These are phyloP conservation scores for Pomacea maculata DNA, from an alignment of 1,140 invertebrate genomes.

Conservation along the genomic window DNA sequence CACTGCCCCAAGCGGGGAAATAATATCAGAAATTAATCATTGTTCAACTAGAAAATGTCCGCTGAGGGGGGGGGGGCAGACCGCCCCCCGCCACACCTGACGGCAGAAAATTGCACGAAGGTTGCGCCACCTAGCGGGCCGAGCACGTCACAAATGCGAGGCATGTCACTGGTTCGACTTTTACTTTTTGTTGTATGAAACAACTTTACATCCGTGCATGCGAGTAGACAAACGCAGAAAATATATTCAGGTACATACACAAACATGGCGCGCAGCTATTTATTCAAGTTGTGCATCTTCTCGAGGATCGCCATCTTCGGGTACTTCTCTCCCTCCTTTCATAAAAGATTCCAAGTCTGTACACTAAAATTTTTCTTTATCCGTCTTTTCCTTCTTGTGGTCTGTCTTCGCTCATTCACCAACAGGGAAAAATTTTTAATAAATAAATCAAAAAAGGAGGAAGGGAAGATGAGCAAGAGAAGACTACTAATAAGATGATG, in stretches of 20 bases:
- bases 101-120: no score
- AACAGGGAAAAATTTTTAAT: background rate
- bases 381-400: accelerated
- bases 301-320: background rate
- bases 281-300: background rate
- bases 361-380: background rate
- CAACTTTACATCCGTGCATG: no score
- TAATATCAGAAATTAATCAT: slow-evolving; percentile 8
- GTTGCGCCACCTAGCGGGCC: no score
- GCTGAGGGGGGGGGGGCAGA: background rate
- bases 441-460: background rate
- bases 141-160: no score
- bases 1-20: background rate
- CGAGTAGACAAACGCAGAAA: background rate
- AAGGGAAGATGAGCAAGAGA: background rate
- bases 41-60: background rate
- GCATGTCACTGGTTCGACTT: no score
- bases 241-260: background rate
- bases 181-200: no score
- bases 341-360: no score
- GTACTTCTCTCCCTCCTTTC: no score
- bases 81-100: no score
- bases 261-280: background rate
- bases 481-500: background rate
- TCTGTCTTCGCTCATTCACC: background rate